Base-by-base conservation (phyloP, 2,888 invertebrate species). In the Agrenia bidenticulata region DNA sequence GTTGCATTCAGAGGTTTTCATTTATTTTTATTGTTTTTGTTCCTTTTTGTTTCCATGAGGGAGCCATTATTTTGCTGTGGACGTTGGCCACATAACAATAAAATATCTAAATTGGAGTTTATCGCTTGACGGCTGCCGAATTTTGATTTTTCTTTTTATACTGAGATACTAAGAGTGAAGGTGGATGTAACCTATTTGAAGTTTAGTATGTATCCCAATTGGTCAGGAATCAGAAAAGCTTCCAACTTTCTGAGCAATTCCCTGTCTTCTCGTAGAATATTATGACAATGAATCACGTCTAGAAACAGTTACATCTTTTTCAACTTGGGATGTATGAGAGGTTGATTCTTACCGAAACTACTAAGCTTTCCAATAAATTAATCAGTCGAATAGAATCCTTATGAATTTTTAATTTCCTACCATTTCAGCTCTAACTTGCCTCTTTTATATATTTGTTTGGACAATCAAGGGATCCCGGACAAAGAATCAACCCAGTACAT, bases 51-150 rank as follows among this genome's bases (percentile, higher is more conserved):
- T 55, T 55, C 66, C 67, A 65, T 69, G 67, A 69, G 70, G 73
- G 70, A 70, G 69, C 69, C 70, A 69, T 73, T 70, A 73, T 63
- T 67, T 64, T 61, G 65, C 59, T 63, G 66, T 70, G 70, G 70
- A 70, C 70, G 69, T 58, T 69, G 70, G 65, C 69, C 70, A 70
- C 70, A 73, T 70, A 73, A 70, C 70, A 69, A 73, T 73, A 70
- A 73, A 73, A 70, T 60, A 64, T 69, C 63, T 64, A 73, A 73
- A 73, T 70, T 69, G 64, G 67, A 69, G 66, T 73, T 73, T 73
- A 73, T 73, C 66, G 67, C 67, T 66, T 64, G 61, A 58, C 67
- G 66, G 67, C 61, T 67, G 45, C 67, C 61, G 73, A 73, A 73
- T 73, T 73, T 69, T 70, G 70, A 73, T 73, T 70, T 73, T 62